These are phyloP conservation scores for Anarrhichthys ocellatus DNA, from an alignment of 2,113 vertebrate species.

Conservation along the genomic window DNA sequence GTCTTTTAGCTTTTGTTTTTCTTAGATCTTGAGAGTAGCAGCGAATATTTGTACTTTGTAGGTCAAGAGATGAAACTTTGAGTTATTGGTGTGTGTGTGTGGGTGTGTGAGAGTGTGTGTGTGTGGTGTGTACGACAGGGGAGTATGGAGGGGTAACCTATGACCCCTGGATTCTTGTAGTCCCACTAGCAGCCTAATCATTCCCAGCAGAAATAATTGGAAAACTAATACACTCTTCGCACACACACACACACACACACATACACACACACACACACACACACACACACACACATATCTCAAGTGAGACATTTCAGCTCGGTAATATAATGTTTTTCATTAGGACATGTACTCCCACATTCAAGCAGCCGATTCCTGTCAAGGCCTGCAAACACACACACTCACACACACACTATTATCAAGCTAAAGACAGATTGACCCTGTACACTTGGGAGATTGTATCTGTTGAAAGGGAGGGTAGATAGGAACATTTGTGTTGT, in stretches of 20 bases:
- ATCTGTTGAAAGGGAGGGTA: slow-evolving; percentile 23
- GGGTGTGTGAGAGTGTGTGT: slow-evolving; percentile 27
- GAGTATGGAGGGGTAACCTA: slow-evolving; percentile 55
- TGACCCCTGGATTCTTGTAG: slow-evolving; percentile 73
- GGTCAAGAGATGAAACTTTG: slow-evolving; percentile 51
- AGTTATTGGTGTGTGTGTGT: slow-evolving; percentile 35
- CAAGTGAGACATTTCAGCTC: slow-evolving; percentile 34
- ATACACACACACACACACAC: slow-evolving; percentile 25
- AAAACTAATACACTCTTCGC: slow-evolving; percentile 58
- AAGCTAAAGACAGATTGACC: slow-evolving; percentile 30
- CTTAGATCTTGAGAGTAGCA: slow-evolving; percentile 45
- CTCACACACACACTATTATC: slow-evolving; percentile 21
- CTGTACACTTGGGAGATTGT: slow-evolving; percentile 31
- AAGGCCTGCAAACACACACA: background rate
- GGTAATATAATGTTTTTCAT: slow-evolving; percentile 61
- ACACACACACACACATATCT: background rate
- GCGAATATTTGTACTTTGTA: slow-evolving; percentile 44
- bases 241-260: slow-evolving; percentile 15
- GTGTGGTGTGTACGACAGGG: slow-evolving; percentile 29
- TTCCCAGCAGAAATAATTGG: slow-evolving; percentile 77
- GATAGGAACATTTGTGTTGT: background rate
- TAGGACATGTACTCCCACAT: slow-evolving; percentile 34
- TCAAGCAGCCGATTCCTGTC: slow-evolving; percentile 41
- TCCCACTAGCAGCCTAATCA: slow-evolving; percentile 70
- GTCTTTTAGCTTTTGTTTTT: slow-evolving; percentile 64